Evolutionary conservation across 1,140 invertebrate genomes (phyloP).

Genomic region (Pogonus chalceus): DNA sequence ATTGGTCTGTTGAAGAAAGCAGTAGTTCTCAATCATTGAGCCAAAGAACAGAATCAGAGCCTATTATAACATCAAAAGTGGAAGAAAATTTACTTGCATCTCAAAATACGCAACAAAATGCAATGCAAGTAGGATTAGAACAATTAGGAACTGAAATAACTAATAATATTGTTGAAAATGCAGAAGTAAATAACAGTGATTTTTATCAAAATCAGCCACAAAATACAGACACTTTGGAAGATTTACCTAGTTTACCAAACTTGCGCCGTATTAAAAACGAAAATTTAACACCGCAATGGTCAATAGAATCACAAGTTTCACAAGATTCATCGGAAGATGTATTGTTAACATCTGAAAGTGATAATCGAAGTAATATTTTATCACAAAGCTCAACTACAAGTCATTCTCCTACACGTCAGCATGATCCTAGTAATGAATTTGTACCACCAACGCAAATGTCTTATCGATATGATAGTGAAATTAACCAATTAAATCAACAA

Average conservation of each 20-base stretch:
- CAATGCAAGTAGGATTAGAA: neutral
- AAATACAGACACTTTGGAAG: neutral
- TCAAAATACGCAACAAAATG: conserved; percentile 7
- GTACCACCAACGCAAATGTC: conserved; percentile 5
- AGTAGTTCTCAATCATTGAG: neutral
- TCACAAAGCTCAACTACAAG: conserved; percentile 41
- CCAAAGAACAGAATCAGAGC: neutral
- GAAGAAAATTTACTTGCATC: neutral
- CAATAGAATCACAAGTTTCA: conserved; percentile 48
- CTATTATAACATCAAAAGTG: neutral
- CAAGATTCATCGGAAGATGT: conserved; percentile 47
- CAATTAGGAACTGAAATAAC: neutral
- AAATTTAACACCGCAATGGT: conserved; percentile 46
- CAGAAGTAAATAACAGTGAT: neutral
- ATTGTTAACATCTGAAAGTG: conserved; percentile 43
- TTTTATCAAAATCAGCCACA: neutral
- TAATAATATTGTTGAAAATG: conserved; percentile 5
- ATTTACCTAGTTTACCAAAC: conserved; percentile 1
- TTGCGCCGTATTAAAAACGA: conserved; percentile 23
- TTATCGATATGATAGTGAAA: neutral
- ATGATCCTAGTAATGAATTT: neutral
- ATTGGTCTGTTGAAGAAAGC: conserved; percentile 27
- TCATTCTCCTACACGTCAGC: conserved; percentile 25
- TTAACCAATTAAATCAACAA: too few relatives aligned
- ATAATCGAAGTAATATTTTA: conserved; percentile 44